Base-by-base conservation (phyloP, 2,888 invertebrate species). In the Xestobium rufovillosum region DNA sequence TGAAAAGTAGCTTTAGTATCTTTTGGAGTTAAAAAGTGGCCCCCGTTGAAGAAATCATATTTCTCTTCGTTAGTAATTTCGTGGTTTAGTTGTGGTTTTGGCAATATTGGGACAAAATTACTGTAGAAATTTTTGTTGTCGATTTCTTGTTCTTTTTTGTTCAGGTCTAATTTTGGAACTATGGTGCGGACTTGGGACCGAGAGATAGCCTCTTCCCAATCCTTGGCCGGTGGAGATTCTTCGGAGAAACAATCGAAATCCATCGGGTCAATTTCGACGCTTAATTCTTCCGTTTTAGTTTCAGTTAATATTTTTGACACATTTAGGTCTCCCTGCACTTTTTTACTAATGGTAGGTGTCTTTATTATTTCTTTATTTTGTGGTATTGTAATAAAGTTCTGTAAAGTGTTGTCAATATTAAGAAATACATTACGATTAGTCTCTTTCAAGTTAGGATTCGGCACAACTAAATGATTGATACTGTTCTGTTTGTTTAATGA, bases 211-310 rank as follows among this genome's bases (percentile, higher is more conserved):
- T 62, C 61, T 29, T 60, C 61, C 53, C 59, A 61, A 42, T 60
- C 60, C 38, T 55, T 52, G 3, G 33, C 42, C 4, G 44, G 47
- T 3, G 26, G 30, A 3, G 39, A 29, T n/a, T 38, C 44, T 34
- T 55, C 55, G 14, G 51, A 51, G 3, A 51, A 27, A 3, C 49
- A 48, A 31, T 52, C 47, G 42, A 59, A 63, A 36, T 56, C 55
- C 6, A 55, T 56, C 2, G 64, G 64, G 41, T 64, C 62, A 15
- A 63, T 55, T 52, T 64, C 64, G 2, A 63, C 57, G 41, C 64
- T 64, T 13, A 64, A 47, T 43, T 64, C 64, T 45, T 64, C 64
- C 8, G 56, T 56, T 45, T 61, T 61, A 3, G 45, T 51, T 36
- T 59, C 56, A 3, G 51, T 58, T 25, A 59, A 39, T 3, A 59